Percentiles rank a stretch among this genome's conserved stretches.
phyloP scores from a whole-genome alignment of 2,113 vertebrate species.

The Thamnaconus septentrionalis region DNA sequence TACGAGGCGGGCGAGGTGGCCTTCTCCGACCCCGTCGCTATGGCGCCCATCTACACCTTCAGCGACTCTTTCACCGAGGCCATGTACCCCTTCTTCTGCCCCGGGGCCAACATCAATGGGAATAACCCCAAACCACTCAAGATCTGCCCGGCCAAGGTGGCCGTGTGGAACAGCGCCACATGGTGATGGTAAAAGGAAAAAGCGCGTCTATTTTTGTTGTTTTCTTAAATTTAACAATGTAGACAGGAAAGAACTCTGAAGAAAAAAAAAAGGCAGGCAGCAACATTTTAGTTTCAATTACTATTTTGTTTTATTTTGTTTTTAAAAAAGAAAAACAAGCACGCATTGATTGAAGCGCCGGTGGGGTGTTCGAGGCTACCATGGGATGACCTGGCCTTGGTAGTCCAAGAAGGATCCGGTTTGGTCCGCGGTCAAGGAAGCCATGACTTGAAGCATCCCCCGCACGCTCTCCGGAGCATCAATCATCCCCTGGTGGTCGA shows the following conservation, averaged over 20 bases:
- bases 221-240: neutral
- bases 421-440: conserved; percentile 35
- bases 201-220: neutral
- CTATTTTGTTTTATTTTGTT: neutral
- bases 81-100: conserved; percentile 81
- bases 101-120: conserved; percentile 77
- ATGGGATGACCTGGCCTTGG: conserved; percentile 19
- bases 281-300: too few relatives aligned
- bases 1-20: conserved; percentile 70
- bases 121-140: conserved; percentile 75
- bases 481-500: conserved; percentile 39
- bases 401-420: conserved; percentile 47
- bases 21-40: conserved; percentile 72
- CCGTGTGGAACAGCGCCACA: conserved; percentile 76
- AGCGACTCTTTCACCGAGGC: conserved; percentile 70
- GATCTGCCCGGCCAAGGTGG: conserved; percentile 75
- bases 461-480: conserved; percentile 34
- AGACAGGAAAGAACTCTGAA: conserved; percentile 12
- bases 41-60: conserved; percentile 74
- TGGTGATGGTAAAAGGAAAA: conserved; percentile 61
- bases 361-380: conserved; percentile 21
- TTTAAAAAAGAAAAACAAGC: neutral
- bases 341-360: too few relatives aligned
- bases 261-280: neutral
- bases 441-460: conserved; percentile 35